A percentile compares a stretch with the other conserved stretches of the same genome.
phyloP scores from a whole-genome alignment of 2,888 invertebrate genomes.

The Nomada fabriciana region DNA sequence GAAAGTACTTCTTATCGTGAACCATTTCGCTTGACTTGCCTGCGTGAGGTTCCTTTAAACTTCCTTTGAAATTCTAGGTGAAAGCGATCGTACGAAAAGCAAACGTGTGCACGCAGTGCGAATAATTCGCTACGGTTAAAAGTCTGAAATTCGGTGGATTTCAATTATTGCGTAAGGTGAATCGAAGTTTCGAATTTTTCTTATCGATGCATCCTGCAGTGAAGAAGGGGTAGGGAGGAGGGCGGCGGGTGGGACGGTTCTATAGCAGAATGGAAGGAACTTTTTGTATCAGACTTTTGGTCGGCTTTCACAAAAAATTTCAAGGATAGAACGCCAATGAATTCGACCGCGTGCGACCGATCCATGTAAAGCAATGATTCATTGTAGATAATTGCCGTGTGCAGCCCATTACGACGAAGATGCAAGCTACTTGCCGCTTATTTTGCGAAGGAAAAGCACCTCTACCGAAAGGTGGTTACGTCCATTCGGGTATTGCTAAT shows the following conservation, averaged over 20 bases:
- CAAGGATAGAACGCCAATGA: constrained; percentile 14
- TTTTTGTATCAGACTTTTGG: neutral
- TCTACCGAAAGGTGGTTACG: constrained; percentile 35
- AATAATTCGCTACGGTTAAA: neutral
- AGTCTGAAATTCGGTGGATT: too few species aligned
- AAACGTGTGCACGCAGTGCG: neutral
- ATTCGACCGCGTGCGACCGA: constrained; percentile 30
- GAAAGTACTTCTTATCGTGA: constrained; percentile 53
- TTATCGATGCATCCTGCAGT: too few species aligned
- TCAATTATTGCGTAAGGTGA: too few species aligned
- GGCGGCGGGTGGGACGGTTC: too few species aligned
- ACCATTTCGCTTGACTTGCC: constrained; percentile 59
- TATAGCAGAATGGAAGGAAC: neutral
- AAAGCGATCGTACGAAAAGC: constrained; percentile 7
- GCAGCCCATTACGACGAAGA: constrained; percentile 50
- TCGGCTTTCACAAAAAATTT: constrained; percentile 30
- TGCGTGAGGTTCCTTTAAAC: constrained; percentile 23
- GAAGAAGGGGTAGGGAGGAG: too few species aligned
- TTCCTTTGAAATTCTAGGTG: constrained; percentile 22
- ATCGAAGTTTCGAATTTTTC: too few species aligned
- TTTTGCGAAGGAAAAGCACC: constrained; percentile 45
- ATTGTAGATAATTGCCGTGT: constrained; percentile 22
- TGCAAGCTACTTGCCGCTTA: constrained; percentile 46
- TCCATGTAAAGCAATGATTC: constrained; percentile 40
- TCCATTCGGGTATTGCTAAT: constrained; percentile 21